Percentiles rank a stretch among this genome's conserved stretches.
phyloP scores from a whole-genome alignment of 2,888 invertebrate species.

The Pantelozetes paolii region DNA sequence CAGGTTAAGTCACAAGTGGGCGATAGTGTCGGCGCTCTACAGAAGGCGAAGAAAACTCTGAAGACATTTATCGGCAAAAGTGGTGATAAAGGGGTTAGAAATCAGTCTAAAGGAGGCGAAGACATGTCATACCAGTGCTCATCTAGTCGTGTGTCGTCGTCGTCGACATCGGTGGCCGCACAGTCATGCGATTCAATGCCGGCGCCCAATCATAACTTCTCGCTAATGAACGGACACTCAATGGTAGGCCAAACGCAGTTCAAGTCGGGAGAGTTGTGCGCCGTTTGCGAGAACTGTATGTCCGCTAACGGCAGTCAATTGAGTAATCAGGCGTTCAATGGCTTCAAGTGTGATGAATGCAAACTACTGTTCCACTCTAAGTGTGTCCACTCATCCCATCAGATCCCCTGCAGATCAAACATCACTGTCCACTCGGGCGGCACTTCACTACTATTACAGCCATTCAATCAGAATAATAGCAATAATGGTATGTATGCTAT shows the following conservation, averaged over 20 bases:
- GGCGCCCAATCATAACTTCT: constrained; percentile 7
- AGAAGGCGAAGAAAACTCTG: constrained; percentile 42
- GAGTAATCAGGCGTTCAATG: neutral
- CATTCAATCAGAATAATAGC: neutral
- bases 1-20: neutral
- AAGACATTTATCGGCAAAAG: constrained; percentile 38
- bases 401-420: constrained; percentile 48
- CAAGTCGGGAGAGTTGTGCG: constrained; percentile 74
- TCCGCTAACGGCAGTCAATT: constrained; percentile 52
- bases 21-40: constrained; percentile 29
- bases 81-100: constrained; percentile 45
- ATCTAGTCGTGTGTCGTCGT: neutral
- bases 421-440: neutral
- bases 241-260: constrained; percentile 56
- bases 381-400: constrained; percentile 70
- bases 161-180: neutral
- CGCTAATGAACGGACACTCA: constrained; percentile 30
- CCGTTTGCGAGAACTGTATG: constrained; percentile 73
- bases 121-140: constrained; percentile 45
- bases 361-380: constrained; percentile 81
- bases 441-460: neutral
- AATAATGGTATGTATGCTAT: too few relatives aligned
- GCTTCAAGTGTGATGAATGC: constrained; percentile 59
- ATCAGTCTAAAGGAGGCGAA: constrained; percentile 49
- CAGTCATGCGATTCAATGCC: neutral